Evolutionary conservation across 2,888 invertebrate genomes (phyloP), one percentile per base, ranked within the genome.

Genomic region (Dascillus cervinus): DNA sequence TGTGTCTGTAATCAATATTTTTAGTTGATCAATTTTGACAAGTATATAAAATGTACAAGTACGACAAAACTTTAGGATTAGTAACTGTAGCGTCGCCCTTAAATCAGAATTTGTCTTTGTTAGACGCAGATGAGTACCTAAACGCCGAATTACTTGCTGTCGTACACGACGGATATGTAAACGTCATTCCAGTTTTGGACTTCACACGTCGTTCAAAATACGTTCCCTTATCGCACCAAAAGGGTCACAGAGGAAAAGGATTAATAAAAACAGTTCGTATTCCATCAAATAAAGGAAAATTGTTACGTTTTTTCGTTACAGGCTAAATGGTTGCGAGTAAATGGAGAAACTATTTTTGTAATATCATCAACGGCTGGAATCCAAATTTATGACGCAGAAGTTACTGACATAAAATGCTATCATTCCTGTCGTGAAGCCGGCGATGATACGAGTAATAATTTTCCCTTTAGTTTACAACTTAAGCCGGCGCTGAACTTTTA

Each of bases 281-380:
- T 13, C 3, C n/a, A 6, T 26, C 11, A 10, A 3, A 15, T 23
- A 9, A 10, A 20, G 3, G 3, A 10, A 3, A 8, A 15, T 2
- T 20, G 10, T 11, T 1, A 13, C 15, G 11, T 25, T 20, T 10
- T 29, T 29, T 9, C 6, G 11, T 23, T 37, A 22, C 34, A 53
- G 55, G 43, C 54, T 19, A 53, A 49, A 45, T 55, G 55, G 55
- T 29, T 55, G 3, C 43, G 43, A 35, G 22, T 55, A 3, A 39
- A 40, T 10, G 43, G 42, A 5, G 46, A 51, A 31, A 44, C 41
- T 1, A 35, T 43, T 24, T 52, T 55, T 29, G 42, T 52, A 2
- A 42, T 51, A 9, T 26, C 51, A 10, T 55, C 55, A n/a, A 44
- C 50, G 3, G 37, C 26, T 9, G 55, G 55, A n/a, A 11, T 55